Percentiles rank a stretch among this genome's conserved stretches.
Conservation (phyloP, 2,888 invertebrate species). For the Lepidocyrtoides sp. region DNA sequence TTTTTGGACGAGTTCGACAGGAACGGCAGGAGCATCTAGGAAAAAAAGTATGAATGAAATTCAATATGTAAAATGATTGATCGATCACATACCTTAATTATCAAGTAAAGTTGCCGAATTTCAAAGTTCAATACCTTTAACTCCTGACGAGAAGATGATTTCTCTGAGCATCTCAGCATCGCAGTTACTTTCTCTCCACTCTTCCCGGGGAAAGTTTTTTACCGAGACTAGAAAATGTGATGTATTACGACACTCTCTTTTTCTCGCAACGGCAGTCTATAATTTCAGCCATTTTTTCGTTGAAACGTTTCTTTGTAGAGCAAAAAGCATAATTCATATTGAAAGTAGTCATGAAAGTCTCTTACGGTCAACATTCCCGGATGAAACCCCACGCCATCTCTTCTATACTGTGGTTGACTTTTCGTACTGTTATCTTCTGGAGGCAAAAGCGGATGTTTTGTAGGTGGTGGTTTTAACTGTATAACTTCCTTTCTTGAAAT, state of each 20-base stretch:
- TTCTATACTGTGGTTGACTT: not conserved
- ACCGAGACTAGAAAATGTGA: not conserved
- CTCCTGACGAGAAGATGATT: not conserved
- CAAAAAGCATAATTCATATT: not conserved
- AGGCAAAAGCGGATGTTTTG: not conserved
- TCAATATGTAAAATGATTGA: no score
- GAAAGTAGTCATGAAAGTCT: not conserved
- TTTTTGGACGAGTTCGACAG: not conserved
- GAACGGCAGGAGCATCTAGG: not conserved
- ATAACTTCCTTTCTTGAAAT: not conserved
- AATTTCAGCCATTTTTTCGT: not conserved
- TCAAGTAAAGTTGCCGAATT: no score
- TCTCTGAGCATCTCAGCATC: not conserved
- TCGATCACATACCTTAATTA: no score
- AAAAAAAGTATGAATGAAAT: no score
- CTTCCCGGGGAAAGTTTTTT: not conserved
- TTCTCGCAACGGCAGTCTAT: no score
- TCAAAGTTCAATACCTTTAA: no score
- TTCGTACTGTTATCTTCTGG: not conserved
- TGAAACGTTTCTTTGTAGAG: not conserved
- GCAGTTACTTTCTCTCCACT: not conserved
- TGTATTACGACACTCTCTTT: not conserved
- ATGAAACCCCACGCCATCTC: not conserved
- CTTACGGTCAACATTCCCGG: not conserved
- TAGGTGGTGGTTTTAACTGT: not conserved